Evolutionary conservation across 2,888 invertebrate genomes (phyloP).

Genomic region (Scaptomyza flava): DNA sequence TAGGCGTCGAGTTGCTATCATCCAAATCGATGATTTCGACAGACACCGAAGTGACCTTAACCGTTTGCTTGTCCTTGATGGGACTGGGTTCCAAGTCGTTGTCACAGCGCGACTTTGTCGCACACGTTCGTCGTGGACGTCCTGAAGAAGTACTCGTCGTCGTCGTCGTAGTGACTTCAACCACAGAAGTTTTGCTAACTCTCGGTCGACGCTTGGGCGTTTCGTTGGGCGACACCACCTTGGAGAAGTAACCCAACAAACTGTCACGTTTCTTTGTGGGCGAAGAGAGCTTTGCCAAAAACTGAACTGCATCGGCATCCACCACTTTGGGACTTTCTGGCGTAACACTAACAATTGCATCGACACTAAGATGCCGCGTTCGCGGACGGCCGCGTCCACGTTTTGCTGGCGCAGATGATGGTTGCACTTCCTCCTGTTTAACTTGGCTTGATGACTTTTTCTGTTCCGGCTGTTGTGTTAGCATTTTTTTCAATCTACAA

Average conservation of each 20-base stretch:
- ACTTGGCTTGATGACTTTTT: neutral
- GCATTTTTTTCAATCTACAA: constrained; percentile 81
- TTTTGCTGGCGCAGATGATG: constrained; percentile 50
- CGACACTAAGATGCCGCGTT: constrained; percentile 59
- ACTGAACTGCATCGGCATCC: constrained; percentile 83
- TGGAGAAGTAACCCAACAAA: constrained; percentile 87
- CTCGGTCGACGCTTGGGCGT: constrained; percentile 53
- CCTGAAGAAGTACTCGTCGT: constrained; percentile 57
- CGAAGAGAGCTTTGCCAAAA: constrained; percentile 86
- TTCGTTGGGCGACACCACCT: constrained; percentile 79
- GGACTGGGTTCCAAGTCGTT: constrained; percentile 77
- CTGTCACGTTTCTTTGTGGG: constrained; percentile 87
- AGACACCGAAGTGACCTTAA: constrained; percentile 20
- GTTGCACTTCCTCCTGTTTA: constrained; percentile 11
- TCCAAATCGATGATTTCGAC: constrained; percentile 78
- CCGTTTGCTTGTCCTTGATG: constrained; percentile 45
- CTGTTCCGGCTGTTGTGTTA: constrained; percentile 55
- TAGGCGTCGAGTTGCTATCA: constrained; percentile 72
- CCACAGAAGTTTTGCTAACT: constrained; percentile 13
- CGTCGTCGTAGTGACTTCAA: constrained; percentile 6
- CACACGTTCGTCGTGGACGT: constrained; percentile 81
- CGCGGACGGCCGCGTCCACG: constrained; percentile 55
- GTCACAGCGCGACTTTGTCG: constrained; percentile 81
- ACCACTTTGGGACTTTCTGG: constrained; percentile 32
- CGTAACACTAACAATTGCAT: constrained; percentile 52